Conservation (phyloP, 2,113 vertebrate genomes). For the Conger conger region DNA sequence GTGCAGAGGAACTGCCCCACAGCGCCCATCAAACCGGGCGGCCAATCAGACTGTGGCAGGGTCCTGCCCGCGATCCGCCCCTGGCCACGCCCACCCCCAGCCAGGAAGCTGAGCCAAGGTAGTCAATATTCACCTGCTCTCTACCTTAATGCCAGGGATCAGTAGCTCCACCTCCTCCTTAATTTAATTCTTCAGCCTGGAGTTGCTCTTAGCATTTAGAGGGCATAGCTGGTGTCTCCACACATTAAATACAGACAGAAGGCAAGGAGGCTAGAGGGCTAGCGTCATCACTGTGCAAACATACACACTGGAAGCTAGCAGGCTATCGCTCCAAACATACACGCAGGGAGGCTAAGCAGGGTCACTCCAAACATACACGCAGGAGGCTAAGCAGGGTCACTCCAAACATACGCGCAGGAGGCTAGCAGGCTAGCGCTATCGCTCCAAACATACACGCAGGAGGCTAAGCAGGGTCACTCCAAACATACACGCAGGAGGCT, state of each 20-base stretch:
- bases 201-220: not conserved
- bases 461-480: no score
- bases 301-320: no score
- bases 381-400: no score
- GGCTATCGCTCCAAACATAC: no score
- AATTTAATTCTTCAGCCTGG: slow-evolving; percentile 27
- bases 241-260: no score
- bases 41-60: not conserved
- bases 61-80: not conserved
- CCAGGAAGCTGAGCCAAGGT: not conserved
- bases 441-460: no score
- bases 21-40: not conserved
- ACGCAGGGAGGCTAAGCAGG: no score
- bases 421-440: no score
- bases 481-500: no score
- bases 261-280: not conserved
- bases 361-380: no score
- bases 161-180: slow-evolving; percentile 28
- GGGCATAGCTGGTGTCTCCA: not conserved
- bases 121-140: slow-evolving; percentile 16
- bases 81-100: not conserved
- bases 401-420: no score
- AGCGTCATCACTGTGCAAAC: not conserved
- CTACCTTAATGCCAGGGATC: slow-evolving; percentile 30
- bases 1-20: not conserved